These are phyloP conservation scores for Anabas testudineus DNA, from an alignment of 2,797 vertebrate species.

Conservation along the genomic window DNA sequence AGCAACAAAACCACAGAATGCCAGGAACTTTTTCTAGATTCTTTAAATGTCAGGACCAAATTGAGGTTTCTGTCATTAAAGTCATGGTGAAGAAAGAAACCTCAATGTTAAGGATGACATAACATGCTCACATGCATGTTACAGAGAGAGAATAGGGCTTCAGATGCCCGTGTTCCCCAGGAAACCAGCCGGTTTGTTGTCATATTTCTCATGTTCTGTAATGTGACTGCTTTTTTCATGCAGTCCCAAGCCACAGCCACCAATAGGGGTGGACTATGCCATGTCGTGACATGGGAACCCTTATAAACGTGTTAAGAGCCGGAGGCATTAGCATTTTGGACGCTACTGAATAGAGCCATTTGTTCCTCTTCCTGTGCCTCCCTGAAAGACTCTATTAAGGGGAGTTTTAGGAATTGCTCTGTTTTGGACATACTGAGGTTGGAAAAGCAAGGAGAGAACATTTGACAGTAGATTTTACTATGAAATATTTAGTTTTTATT, in stretches of 20 bases:
- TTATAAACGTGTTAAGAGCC: slow-evolving; percentile 88
- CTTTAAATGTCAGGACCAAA: slow-evolving; percentile 61
- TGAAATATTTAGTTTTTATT: slow-evolving; percentile 34
- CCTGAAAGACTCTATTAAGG: slow-evolving; percentile 88
- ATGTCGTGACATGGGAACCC: slow-evolving; percentile 88
- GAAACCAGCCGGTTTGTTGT: slow-evolving; percentile 69
- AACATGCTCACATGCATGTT: slow-evolving; percentile 42
- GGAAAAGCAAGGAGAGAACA: slow-evolving; percentile 67
- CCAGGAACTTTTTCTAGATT: slow-evolving; percentile 45
- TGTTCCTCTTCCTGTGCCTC: slow-evolving; percentile 88
- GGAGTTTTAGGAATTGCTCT: slow-evolving; percentile 84
- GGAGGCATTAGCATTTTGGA: slow-evolving; percentile 90
- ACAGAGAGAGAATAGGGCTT: slow-evolving; percentile 37
- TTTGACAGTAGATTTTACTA: slow-evolving; percentile 62
- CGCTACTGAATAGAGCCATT: slow-evolving; percentile 84
- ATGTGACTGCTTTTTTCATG: slow-evolving; percentile 67
- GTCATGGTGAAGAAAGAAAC: slow-evolving; percentile 33
- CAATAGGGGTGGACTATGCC: slow-evolving; percentile 75
- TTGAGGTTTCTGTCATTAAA: slow-evolving; percentile 32
- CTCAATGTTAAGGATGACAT: slow-evolving; percentile 37
- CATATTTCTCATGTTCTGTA: slow-evolving; percentile 71
- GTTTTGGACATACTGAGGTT: slow-evolving; percentile 81
- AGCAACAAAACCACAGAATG: slow-evolving; percentile 27
- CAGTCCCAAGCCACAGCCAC: slow-evolving; percentile 65
- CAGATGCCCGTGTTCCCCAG: slow-evolving; percentile 47